Conservation (phyloP, 2,797 vertebrate species). For the Phataginus tetradactyla region DNA sequence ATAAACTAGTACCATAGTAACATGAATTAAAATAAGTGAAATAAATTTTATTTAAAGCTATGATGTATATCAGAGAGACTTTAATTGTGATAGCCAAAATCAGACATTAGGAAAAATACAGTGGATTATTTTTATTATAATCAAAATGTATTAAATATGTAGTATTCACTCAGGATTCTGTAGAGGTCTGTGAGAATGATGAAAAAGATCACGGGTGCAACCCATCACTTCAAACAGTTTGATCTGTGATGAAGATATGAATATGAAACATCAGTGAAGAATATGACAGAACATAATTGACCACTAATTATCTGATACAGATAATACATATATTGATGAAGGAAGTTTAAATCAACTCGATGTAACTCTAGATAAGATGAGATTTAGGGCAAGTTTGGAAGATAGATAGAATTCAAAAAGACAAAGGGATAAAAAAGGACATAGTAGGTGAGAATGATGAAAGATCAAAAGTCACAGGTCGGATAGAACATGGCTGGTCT, state of each 20-base stretch:
- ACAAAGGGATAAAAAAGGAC: neutral
- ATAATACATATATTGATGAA: neutral
- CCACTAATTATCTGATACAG: neutral
- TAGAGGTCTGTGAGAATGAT: neutral
- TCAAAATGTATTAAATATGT: neutral
- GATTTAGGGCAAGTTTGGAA: neutral
- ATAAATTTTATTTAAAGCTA: neutral
- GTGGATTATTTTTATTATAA: neutral
- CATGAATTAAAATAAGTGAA: neutral
- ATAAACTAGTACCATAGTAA: neutral
- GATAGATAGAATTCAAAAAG: neutral
- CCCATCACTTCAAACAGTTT: neutral
- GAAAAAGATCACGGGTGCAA: neutral
- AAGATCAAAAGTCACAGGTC: neutral
- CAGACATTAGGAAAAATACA: neutral
- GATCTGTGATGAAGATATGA: neutral
- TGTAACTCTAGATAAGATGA: neutral
- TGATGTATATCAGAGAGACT: neutral
- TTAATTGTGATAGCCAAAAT: neutral
- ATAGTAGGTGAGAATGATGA: neutral
- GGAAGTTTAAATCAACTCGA: neutral
- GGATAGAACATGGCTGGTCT: neutral
- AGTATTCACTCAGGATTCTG: neutral
- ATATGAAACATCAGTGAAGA: constrained; percentile 6
- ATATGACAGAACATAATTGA: neutral